Percentiles rank a stretch among this genome's conserved stretches.
phyloP scores from a whole-genome alignment of 1,140 invertebrate genomes.

The Macrostomum lignano region DNA sequence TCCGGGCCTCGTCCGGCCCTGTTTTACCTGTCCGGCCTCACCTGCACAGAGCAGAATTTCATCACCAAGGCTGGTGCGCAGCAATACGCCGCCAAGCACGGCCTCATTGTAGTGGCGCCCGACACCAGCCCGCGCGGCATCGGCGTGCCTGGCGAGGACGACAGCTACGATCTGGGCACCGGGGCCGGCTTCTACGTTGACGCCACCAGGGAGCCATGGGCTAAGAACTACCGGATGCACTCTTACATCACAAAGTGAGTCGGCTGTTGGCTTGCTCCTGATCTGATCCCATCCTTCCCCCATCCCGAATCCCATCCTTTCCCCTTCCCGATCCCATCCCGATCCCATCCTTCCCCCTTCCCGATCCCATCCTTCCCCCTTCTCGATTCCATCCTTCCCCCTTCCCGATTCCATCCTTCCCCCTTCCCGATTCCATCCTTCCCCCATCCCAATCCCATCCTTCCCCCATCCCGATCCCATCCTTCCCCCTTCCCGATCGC shows the following conservation, averaged over 20 bases:
- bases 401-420: too few relatives aligned
- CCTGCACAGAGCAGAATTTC: conserved; percentile 82
- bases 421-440: too few relatives aligned
- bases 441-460: too few relatives aligned
- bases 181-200: conserved; percentile 86
- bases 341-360: too few relatives aligned
- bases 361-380: too few relatives aligned
- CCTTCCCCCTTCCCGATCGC: too few relatives aligned
- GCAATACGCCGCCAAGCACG: conserved; percentile 47
- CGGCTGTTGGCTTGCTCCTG: conserved; percentile 1
- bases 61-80: conserved; percentile 76
- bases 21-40: conserved; percentile 36
- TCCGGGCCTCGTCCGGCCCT: too few relatives aligned
- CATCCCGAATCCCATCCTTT: too few relatives aligned
- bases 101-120: conserved; percentile 42
- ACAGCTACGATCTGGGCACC: conserved; percentile 66
- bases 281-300: not conserved
- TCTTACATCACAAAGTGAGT: conserved; percentile 67
- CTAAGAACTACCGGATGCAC: conserved; percentile 74
- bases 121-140: conserved; percentile 35
- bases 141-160: conserved; percentile 54
- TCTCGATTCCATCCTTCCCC: too few relatives aligned
- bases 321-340: too few relatives aligned
- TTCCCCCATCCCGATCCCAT: too few relatives aligned
- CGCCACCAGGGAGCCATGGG: conserved; percentile 64